A percentile compares a stretch with the other conserved stretches of the same genome.
phyloP scores from a whole-genome alignment of 2,113 vertebrate species.

The Rhadina sibilatrix region DNA sequence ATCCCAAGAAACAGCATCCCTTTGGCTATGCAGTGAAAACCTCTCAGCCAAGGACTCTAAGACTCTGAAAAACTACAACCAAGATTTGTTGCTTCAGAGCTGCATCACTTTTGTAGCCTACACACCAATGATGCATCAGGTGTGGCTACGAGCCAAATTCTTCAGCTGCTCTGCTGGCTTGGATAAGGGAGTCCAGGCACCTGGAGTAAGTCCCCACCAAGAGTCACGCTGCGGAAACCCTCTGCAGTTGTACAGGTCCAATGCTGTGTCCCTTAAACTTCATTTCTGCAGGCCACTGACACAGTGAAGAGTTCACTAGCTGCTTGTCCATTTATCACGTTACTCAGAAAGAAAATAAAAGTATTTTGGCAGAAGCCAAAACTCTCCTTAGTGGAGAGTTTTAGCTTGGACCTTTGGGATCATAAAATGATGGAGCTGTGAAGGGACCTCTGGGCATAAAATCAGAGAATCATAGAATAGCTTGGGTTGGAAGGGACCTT shows the following conservation, averaged over 20 bases:
- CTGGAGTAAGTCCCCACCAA: neutral
- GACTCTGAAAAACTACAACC: neutral
- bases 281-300: neutral
- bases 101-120: neutral
- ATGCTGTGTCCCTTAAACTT: neutral
- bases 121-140: neutral
- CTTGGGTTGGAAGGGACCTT: neutral
- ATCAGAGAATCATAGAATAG: neutral
- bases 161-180: slow-evolving; percentile 6
- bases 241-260: neutral
- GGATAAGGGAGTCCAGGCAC: neutral
- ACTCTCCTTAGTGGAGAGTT: neutral
- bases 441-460: neutral
- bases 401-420: neutral
- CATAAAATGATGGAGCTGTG: neutral
- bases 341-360: neutral
- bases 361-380: neutral
- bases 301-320: neutral
- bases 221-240: neutral
- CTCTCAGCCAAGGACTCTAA: neutral
- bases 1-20: neutral
- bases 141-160: neutral
- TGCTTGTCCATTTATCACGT: neutral
- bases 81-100: neutral
- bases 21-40: neutral